Evolutionary conservation across 2,888 invertebrate species (phyloP).

Genomic region (Trichacis sp.): DNA sequence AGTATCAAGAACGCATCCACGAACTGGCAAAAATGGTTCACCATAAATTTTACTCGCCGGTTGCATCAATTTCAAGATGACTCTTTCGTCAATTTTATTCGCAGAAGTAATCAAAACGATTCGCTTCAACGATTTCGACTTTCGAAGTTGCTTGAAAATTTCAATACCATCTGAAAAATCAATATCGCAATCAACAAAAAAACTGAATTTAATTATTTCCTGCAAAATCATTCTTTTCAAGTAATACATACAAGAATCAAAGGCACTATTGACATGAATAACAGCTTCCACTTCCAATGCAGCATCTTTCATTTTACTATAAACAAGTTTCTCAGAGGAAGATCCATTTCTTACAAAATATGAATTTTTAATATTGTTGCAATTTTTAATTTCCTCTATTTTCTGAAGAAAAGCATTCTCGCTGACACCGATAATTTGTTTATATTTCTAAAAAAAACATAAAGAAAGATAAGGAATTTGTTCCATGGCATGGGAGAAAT

Average conservation of each 20-base stretch:
- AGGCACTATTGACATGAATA: background rate
- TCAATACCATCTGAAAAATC: background rate
- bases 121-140: background rate
- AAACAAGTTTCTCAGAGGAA: background rate
- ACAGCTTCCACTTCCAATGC: background rate
- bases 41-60: background rate
- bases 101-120: background rate
- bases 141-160: no score
- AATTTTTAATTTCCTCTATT: background rate
- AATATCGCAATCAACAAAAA: background rate
- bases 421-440: background rate
- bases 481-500: no score
- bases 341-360: background rate
- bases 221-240: background rate
- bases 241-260: background rate
- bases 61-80: background rate
- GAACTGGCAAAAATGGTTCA: background rate
- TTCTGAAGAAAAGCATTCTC: background rate
- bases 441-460: background rate
- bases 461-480: no score
- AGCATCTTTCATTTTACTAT: background rate
- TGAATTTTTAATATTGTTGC: background rate
- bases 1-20: background rate
- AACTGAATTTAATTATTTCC: background rate
- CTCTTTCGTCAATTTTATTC: background rate